Evolutionary conservation across 2,113 vertebrate genomes (phyloP).

Genomic region (Gymnogyps californianus): DNA sequence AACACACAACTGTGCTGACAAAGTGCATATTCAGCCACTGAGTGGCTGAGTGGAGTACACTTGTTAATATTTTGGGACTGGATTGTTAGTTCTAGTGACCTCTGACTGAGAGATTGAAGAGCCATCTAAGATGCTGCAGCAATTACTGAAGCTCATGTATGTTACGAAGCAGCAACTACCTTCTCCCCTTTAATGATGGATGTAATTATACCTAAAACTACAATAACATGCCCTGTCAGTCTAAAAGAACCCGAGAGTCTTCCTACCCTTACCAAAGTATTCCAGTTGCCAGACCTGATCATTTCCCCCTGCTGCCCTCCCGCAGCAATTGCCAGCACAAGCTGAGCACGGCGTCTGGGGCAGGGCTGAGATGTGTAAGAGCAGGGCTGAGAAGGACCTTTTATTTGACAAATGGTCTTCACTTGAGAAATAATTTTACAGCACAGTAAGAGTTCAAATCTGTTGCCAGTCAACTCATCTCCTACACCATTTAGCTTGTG

Average conservation of each 20-base stretch:
- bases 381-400: neutral
- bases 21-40: neutral
- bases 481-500: neutral
- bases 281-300: no score
- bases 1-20: neutral
- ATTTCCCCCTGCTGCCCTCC: fast-evolving
- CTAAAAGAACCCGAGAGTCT: neutral
- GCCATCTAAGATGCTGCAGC: neutral
- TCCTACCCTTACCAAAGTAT: neutral
- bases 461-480: neutral
- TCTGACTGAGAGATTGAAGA: neutral
- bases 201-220: neutral
- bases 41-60: no score
- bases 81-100: neutral
- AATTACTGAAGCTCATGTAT: neutral
- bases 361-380: neutral
- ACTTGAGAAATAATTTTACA: neutral
- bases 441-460: neutral
- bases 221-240: neutral
- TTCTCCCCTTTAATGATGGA: neutral
- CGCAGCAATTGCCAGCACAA: neutral
- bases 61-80: neutral
- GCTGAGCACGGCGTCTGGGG: fast-evolving
- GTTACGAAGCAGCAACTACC: neutral
- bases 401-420: neutral